A percentile compares a stretch with the other conserved stretches of the same genome.
phyloP scores from a whole-genome alignment of 2,888 invertebrate species.

The Lamellibrachia columna region DNA sequence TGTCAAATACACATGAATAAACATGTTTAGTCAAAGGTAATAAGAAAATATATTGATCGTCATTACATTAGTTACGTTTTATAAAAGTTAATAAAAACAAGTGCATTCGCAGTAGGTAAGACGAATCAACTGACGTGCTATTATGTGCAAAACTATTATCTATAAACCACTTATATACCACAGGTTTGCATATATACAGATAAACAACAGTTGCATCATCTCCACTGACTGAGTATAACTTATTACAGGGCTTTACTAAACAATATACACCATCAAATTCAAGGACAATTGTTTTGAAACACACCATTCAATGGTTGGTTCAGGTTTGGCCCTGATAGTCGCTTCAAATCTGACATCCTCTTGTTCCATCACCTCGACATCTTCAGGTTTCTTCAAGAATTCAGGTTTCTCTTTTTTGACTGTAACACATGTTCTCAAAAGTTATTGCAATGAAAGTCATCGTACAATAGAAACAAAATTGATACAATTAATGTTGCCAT shows the following conservation, averaged over 20 bases:
- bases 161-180: neutral
- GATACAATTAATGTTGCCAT: neutral
- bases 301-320: conserved; percentile 88
- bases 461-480: neutral
- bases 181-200: neutral
- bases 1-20: conserved; percentile 36
- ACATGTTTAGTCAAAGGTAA: neutral
- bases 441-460: neutral
- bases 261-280: neutral
- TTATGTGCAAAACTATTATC: no score
- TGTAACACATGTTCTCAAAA: conserved; percentile 42
- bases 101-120: no score
- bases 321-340: conserved; percentile 88
- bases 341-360: conserved; percentile 71
- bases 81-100: no score
- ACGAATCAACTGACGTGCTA: no score
- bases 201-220: no score
- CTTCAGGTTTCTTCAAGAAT: conserved; percentile 58
- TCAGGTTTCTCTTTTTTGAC: conserved; percentile 63
- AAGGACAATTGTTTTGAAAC: conserved; percentile 27
- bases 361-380: conserved; percentile 54
- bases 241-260: no score
- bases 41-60: neutral
- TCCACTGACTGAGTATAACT: no score
- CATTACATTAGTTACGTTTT: neutral